A percentile compares a stretch with the other conserved stretches of the same genome.
phyloP scores from a whole-genome alignment of 1,140 invertebrate species.

The Protaetia brevitarsis region DNA sequence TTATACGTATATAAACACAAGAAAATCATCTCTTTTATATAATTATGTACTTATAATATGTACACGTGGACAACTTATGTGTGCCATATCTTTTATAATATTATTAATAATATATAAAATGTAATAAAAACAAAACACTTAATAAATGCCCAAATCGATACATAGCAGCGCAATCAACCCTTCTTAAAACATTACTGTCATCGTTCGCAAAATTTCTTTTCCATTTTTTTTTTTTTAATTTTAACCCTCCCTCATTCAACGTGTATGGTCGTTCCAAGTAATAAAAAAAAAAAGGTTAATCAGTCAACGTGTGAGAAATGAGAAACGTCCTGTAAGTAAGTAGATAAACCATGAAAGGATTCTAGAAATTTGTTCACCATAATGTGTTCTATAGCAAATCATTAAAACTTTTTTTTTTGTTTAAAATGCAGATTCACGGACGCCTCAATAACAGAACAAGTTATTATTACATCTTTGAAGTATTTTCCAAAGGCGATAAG shows the following conservation, averaged over 20 bases:
- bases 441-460: too few species aligned
- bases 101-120: constrained; percentile 12
- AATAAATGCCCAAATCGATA: constrained; percentile 25
- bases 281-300: too few species aligned
- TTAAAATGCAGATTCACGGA: too few species aligned
- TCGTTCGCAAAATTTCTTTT: neutral
- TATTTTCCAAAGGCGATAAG: constrained; percentile 31
- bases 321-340: too few species aligned
- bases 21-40: neutral
- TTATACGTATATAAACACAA: constrained; percentile 12
- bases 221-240: neutral
- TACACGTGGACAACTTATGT: neutral
- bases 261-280: too few species aligned
- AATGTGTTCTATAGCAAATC: too few species aligned
- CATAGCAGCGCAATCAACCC: constrained; percentile 37
- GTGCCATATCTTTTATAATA: neutral
- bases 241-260: too few species aligned
- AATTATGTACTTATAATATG: neutral
- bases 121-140: constrained; percentile 19
- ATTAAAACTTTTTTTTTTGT: too few species aligned
- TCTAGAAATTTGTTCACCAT: too few species aligned
- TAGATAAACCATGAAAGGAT: too few species aligned
- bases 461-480: too few species aligned
- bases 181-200: constrained; percentile 23
- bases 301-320: too few species aligned